A percentile compares a stretch with the other conserved stretches of the same genome.
Conservation (phyloP, 1,140 invertebrate genomes). For the Drosophila elegans region DNA sequence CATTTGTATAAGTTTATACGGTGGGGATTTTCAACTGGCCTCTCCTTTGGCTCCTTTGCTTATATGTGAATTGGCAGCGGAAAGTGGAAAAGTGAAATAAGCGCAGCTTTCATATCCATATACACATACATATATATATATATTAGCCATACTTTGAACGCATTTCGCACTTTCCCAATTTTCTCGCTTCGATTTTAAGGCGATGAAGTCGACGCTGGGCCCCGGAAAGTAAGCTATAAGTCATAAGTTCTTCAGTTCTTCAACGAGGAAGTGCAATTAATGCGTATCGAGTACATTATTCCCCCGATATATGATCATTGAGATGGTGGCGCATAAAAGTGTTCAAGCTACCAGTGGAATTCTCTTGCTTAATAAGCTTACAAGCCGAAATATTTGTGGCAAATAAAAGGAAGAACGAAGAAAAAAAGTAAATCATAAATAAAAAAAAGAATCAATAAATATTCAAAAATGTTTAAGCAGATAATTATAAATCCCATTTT, state of each 20-base stretch:
- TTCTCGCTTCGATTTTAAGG: slow-evolving; percentile 19
- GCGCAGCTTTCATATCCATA: slow-evolving; percentile 47
- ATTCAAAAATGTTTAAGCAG: too few relatives aligned
- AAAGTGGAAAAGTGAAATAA: slow-evolving; percentile 72
- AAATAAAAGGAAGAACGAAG: neutral
- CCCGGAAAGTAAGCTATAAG: slow-evolving; percentile 16
- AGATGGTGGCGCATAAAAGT: neutral
- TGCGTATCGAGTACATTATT: slow-evolving; percentile 34
- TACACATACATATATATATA: slow-evolving; percentile 14
- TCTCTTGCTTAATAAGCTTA: neutral
- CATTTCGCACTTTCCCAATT: slow-evolving; percentile 21
- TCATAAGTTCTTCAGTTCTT: slow-evolving; percentile 4
- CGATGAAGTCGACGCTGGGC: neutral
- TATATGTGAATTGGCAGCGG: slow-evolving; percentile 46
- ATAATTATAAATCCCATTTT: neutral
- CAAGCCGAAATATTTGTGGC: neutral
- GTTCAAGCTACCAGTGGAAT: neutral
- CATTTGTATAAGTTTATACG: slow-evolving; percentile 76
- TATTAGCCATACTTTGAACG: slow-evolving; percentile 4
- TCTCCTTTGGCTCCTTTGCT: neutral
- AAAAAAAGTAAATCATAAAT: too few relatives aligned
- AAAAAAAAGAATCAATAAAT: too few relatives aligned
- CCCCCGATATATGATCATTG: slow-evolving; percentile 14
- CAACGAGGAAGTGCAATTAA: slow-evolving; percentile 22
- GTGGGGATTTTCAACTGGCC: slow-evolving; percentile 56